A percentile compares a stretch with the other conserved stretches of the same genome.
Evolutionary conservation across 2,113 vertebrate species (phyloP).

Genomic region (Cardinalis cardinalis): DNA sequence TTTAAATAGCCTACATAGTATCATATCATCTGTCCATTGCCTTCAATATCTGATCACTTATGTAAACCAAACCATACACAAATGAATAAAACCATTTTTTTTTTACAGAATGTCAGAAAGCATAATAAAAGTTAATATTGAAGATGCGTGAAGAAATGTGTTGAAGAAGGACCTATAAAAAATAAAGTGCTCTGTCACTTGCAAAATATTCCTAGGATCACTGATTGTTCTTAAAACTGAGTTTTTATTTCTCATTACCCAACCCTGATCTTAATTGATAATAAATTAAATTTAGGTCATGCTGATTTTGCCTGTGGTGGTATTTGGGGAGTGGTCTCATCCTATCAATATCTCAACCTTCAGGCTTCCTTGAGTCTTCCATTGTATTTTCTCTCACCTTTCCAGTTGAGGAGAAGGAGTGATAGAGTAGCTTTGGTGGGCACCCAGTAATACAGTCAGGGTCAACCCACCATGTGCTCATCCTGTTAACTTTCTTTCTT

Average conservation of each 20-base stretch:
- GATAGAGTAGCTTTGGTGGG: neutral
- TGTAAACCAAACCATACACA: neutral
- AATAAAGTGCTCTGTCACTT: neutral
- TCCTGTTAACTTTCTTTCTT: neutral
- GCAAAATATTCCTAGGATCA: neutral
- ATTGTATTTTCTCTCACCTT: neutral
- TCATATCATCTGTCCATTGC: neutral
- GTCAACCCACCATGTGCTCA: neutral
- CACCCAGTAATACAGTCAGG: rapidly evolving
- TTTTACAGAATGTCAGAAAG: neutral
- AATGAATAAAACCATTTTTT: neutral
- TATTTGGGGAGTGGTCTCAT: neutral
- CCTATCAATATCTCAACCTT: neutral
- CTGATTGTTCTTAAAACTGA: neutral
- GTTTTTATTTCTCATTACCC: neutral
- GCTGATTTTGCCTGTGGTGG: neutral
- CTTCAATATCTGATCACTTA: neutral
- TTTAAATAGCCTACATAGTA: neutral
- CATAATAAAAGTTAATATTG: neutral
- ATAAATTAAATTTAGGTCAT: neutral
- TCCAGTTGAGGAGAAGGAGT: neutral
- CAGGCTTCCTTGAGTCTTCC: neutral
- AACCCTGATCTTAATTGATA: neutral
- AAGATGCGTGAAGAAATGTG: neutral
- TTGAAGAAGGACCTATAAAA: neutral